phyloP scores from a whole-genome alignment of 2,888 invertebrate species.

The Cryptus armator region DNA sequence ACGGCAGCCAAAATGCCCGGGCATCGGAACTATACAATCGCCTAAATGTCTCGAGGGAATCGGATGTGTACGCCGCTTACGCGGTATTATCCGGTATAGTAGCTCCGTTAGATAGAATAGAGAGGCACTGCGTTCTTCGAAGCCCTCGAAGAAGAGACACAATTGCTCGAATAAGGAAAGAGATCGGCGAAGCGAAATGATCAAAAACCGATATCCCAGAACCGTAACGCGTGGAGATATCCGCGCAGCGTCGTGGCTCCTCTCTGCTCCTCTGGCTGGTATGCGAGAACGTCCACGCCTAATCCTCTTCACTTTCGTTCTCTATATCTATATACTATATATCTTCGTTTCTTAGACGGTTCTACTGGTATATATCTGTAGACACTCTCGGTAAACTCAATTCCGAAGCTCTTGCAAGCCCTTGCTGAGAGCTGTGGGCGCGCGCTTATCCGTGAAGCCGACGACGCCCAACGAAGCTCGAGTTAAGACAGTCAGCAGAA shows the following conservation, averaged over 20 bases:
- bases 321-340: not conserved
- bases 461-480: slow-evolving; percentile 21
- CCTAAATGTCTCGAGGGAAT: slow-evolving; percentile 23
- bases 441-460: slow-evolving; percentile 36
- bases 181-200: slow-evolving; percentile 51
- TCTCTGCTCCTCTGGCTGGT: not conserved
- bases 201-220: slow-evolving; percentile 58
- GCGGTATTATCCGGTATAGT: not conserved
- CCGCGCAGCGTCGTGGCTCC: slow-evolving; percentile 11
- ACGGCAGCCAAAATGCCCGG: not conserved
- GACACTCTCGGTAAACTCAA: slow-evolving; percentile 54
- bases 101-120: not conserved
- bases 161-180: slow-evolving; percentile 48
- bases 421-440: not conserved
- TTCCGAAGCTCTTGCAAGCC: slow-evolving; percentile 20
- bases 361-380: slow-evolving; percentile 31
- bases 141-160: slow-evolving; percentile 10
- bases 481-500: slow-evolving; percentile 35
- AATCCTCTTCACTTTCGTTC: slow-evolving; percentile 44
- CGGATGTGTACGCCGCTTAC: not conserved
- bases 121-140: not conserved
- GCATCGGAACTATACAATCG: slow-evolving; percentile 18
- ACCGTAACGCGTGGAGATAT: slow-evolving; percentile 12
- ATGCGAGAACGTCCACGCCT: slow-evolving; percentile 40
- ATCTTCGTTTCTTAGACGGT: not conserved